These are phyloP conservation scores for Diarsia brunnea DNA, from an alignment of 2,888 invertebrate species.

Conservation along the genomic window DNA sequence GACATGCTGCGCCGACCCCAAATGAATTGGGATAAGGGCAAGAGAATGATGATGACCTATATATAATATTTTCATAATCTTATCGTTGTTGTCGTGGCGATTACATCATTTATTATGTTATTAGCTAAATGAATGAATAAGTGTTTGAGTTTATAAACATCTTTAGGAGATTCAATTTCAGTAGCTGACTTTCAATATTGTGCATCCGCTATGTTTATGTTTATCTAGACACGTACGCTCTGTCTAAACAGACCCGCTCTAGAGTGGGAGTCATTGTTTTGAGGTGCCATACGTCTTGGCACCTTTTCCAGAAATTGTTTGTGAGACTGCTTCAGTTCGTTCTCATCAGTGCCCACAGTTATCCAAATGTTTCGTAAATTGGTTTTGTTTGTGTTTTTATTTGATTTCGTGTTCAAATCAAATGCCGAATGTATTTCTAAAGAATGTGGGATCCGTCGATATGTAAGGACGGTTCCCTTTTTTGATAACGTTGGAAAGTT, in stretches of 20 bases:
- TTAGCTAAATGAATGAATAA: neutral
- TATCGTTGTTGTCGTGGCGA: neutral
- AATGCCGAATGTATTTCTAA: conserved; percentile 5
- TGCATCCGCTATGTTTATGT: conserved; percentile 28
- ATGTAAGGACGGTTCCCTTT: neutral
- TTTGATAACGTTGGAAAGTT: conserved; percentile 17
- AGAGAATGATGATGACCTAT: too few species aligned
- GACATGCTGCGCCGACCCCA: too few species aligned
- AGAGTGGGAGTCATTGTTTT: conserved; percentile 39
- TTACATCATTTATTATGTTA: conserved; percentile 36
- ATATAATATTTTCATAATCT: neutral
- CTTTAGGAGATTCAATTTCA: neutral
- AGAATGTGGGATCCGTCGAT: neutral
- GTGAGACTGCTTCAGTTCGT: conserved; percentile 10
- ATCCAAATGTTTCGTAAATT: conserved; percentile 47
- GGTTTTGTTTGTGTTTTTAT: conserved; percentile 30
- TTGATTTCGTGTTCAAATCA: conserved; percentile 20
- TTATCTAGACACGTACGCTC: conserved; percentile 11
- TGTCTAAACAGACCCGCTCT: conserved; percentile 6
- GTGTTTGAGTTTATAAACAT: conserved; percentile 24
- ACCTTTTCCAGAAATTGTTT: neutral
- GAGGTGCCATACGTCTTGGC: neutral
- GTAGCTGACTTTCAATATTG: conserved; percentile 38
- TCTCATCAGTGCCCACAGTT: conserved; percentile 13
- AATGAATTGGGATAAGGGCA: too few species aligned